phyloP scores from a whole-genome alignment of 2,888 invertebrate genomes.

The Platycnemis pennipes region DNA sequence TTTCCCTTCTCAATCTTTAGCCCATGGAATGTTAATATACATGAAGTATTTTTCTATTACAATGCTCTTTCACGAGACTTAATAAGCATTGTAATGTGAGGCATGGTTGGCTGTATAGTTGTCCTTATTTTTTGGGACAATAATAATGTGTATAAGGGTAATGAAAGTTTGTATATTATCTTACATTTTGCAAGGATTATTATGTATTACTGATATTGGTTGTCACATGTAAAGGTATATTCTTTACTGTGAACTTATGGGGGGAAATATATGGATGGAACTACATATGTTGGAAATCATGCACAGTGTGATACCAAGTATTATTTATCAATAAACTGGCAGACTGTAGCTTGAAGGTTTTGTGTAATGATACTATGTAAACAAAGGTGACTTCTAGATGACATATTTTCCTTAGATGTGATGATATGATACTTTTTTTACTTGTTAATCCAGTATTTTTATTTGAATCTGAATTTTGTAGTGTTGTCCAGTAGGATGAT shows the following conservation, averaged over 20 bases:
- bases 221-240: background rate
- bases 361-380: background rate
- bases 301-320: slow-evolving; percentile 25
- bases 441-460: slow-evolving; percentile 8
- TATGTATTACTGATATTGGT: background rate
- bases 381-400: background rate
- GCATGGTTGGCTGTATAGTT: background rate
- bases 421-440: slow-evolving; percentile 23
- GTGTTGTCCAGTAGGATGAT: background rate
- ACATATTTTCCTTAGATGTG: background rate
- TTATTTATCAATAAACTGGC: background rate
- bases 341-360: slow-evolving; percentile 26
- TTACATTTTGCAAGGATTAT: background rate
- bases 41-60: background rate
- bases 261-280: background rate
- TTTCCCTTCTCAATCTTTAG: background rate
- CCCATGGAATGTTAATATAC: background rate
- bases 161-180: background rate
- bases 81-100: background rate
- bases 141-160: background rate
- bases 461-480: slow-evolving; percentile 19
- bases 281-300: background rate
- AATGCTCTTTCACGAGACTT: background rate
- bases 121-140: background rate
- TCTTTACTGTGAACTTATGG: background rate